These are phyloP conservation scores for Melanotaenia nigrans DNA, from an alignment of 2,797 vertebrate species.

Conservation along the genomic window DNA sequence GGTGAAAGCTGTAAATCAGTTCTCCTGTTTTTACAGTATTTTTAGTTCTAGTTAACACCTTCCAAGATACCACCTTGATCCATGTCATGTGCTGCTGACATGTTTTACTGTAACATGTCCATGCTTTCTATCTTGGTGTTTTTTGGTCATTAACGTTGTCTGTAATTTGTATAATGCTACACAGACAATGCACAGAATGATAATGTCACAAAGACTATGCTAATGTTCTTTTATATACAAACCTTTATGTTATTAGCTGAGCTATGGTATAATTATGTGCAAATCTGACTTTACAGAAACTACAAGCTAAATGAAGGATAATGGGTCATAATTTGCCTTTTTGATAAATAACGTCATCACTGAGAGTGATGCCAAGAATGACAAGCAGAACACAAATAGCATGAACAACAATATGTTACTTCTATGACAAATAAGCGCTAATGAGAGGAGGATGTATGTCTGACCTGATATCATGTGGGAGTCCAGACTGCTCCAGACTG, in stretches of 20 bases:
- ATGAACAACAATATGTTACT: conserved; percentile 38
- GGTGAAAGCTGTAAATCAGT: background rate
- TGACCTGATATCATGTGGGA: conserved; percentile 98
- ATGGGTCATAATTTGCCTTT: conserved; percentile 56
- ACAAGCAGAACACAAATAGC: conserved; percentile 38
- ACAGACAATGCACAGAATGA: conserved; percentile 18
- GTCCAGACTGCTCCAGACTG: conserved; percentile 96
- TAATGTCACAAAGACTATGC: conserved; percentile 4
- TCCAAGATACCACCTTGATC: background rate
- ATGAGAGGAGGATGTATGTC: conserved; percentile 43
- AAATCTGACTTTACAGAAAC: conserved; percentile 13
- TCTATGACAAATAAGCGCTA: conserved; percentile 31
- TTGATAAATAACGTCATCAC: conserved; percentile 51
- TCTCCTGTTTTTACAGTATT: background rate
- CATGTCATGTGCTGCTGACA: background rate
- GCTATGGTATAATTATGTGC: conserved; percentile 19
- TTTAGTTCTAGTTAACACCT: background rate
- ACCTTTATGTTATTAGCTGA: conserved; percentile 15
- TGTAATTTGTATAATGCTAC: background rate
- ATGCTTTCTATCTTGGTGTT: conserved; percentile 2
- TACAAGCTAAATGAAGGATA: conserved; percentile 44
- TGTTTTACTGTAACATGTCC: background rate
- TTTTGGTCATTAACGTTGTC: background rate
- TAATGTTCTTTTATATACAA: conserved; percentile 16
- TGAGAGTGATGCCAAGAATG: conserved; percentile 32